These are phyloP conservation scores for Sinelater perroti DNA, from an alignment of 2,888 invertebrate species.

Conservation along the genomic window DNA sequence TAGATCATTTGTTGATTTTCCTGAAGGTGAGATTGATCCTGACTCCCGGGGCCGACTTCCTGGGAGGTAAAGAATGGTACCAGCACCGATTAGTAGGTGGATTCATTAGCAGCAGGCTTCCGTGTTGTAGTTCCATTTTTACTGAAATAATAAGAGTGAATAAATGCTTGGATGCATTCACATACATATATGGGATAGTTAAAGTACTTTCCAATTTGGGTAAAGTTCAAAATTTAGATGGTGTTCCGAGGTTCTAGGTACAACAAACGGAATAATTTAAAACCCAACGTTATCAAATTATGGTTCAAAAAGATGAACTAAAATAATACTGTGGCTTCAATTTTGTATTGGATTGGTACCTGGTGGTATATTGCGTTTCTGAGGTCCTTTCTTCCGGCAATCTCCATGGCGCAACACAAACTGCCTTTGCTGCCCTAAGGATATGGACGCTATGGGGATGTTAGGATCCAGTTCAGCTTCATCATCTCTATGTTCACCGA, in stretches of 20 bases:
- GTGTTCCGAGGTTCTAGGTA: too few relatives aligned
- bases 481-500: conserved; percentile 77
- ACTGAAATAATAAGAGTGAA: conserved; percentile 57
- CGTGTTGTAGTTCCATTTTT: conserved; percentile 69
- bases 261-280: neutral
- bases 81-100: conserved; percentile 74
- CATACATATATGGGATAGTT: too few relatives aligned
- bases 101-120: conserved; percentile 75
- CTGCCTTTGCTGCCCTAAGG: conserved; percentile 70
- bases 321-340: too few relatives aligned
- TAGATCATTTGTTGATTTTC: conserved; percentile 53
- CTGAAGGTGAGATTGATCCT: conserved; percentile 75
- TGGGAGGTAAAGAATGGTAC: conserved; percentile 74
- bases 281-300: neutral
- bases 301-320: neutral
- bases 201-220: too few relatives aligned
- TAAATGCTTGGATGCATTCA: too few relatives aligned
- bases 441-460: conserved; percentile 73
- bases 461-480: conserved; percentile 71
- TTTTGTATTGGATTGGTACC: too few relatives aligned
- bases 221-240: too few relatives aligned
- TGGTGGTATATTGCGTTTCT: conserved; percentile 60
- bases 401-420: conserved; percentile 73
- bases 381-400: conserved; percentile 62
- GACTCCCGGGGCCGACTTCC: conserved; percentile 65